These are phyloP conservation scores for Sebastolobus altivelis DNA, from an alignment of 2,797 vertebrate genomes.

Conservation along the genomic window DNA sequence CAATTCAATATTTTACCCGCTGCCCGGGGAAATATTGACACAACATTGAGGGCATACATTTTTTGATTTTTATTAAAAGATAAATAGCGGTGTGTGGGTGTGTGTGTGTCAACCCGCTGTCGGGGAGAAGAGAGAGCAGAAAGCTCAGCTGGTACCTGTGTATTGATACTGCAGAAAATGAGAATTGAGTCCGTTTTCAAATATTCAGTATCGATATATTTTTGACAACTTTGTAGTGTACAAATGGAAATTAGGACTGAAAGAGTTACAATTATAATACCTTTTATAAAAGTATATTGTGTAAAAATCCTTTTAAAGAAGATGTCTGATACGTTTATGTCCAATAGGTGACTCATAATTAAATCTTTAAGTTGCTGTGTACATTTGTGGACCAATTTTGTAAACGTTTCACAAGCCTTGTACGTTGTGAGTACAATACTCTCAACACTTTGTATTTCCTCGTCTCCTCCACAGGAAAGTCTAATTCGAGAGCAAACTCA, in stretches of 20 bases:
- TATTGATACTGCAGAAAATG: too few relatives aligned
- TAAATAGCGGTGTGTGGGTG: too few relatives aligned
- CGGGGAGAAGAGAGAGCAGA: too few relatives aligned
- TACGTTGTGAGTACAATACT: neutral
- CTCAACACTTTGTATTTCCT: neutral
- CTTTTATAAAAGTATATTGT: neutral
- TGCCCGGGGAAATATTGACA: too few relatives aligned
- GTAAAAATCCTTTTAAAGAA: neutral
- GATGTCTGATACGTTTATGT: neutral
- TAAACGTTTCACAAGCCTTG: neutral
- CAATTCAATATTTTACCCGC: too few relatives aligned
- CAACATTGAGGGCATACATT: too few relatives aligned
- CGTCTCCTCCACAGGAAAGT: conserved; percentile 85
- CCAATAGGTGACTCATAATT: neutral
- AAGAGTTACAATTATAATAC: neutral
- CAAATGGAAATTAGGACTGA: neutral
- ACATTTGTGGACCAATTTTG: neutral
- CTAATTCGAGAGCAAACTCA: conserved; percentile 92
- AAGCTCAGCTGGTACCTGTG: too few relatives aligned
- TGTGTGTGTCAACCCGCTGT: too few relatives aligned
- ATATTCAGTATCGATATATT: too few relatives aligned
- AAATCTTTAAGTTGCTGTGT: neutral
- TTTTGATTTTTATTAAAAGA: too few relatives aligned
- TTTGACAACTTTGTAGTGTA: too few relatives aligned
- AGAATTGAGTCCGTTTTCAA: too few relatives aligned